Base-by-base conservation (phyloP, 2,888 invertebrate genomes). In the Gymnocheta viridis region DNA sequence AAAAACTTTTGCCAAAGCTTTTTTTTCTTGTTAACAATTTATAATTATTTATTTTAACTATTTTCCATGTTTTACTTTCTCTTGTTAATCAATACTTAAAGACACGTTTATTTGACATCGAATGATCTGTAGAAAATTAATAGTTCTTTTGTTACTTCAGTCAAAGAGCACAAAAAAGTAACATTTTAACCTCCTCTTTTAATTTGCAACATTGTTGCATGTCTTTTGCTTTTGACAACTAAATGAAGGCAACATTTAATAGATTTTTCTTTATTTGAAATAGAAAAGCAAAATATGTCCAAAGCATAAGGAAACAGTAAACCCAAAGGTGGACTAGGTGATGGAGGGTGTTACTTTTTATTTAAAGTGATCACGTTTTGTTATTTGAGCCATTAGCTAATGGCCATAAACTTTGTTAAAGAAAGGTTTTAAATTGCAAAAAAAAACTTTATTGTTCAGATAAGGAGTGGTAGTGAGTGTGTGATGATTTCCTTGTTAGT, bases 281-380 rank as follows among this genome's bases (percentile, higher is more conserved):
- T 41, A 41, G 14, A 41, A 41, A 41, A n/a, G 14, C 4, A 41
- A n/a, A 41, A 7, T 66, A 22, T 19, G 17, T 27, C 49, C 24
- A 60, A 38, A 38, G 6, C 24, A 60, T 12, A n/a, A 58, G 19
- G 19, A 17, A 10, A 29, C n/a, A 2, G 7, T 14, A 19, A 22
- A 44, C 9, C 9, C 41, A 41, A 41, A 64, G 62, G 44, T 64
- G 24, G 4, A n/a, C 27, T 38, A 76, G 12, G 44, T 74, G 41
- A 62, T 62, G 29, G 17, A 24, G 49, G 44, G 54, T 44, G 51
- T 69, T 58, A 27, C 54, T 32, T 35, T 24, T 49, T 24, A 1
- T 47, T 60, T 82, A 35, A 82, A 70, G 74, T 82, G 74, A 82
- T 82, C 81, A 82, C 81, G 74, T 82, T 82, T 82, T 64, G 38